Conservation (phyloP, 2,797 vertebrate species). For the Corythornis leucogaster region DNA sequence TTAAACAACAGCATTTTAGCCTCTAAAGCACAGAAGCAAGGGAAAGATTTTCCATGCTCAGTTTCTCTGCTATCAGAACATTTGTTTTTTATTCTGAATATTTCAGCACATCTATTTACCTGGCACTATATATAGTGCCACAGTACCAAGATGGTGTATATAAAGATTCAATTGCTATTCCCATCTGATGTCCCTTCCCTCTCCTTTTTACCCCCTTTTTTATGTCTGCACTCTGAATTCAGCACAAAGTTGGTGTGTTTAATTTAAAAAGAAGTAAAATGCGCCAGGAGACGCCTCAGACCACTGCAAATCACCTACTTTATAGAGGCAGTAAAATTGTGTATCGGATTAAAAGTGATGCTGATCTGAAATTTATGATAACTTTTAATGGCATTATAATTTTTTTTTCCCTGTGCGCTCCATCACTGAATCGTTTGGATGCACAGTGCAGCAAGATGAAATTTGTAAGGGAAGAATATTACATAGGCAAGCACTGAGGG, state of each 20-base stretch:
- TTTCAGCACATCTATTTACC: slow-evolving; percentile 85
- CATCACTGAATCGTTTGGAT: slow-evolving; percentile 79
- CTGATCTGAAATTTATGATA: slow-evolving; percentile 88
- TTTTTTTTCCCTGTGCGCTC: slow-evolving; percentile 78
- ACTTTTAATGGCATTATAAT: slow-evolving; percentile 90
- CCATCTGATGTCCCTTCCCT: slow-evolving; percentile 87
- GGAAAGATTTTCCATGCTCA: slow-evolving; percentile 69
- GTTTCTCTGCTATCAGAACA: slow-evolving; percentile 78
- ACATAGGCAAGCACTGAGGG: slow-evolving; percentile 59
- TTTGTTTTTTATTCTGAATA: slow-evolving; percentile 88
- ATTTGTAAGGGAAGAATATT: slow-evolving; percentile 82
- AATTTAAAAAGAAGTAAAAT: slow-evolving; percentile 88
- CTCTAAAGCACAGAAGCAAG: slow-evolving; percentile 66
- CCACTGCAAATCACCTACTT: slow-evolving; percentile 87
- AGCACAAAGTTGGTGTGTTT: slow-evolving; percentile 87
- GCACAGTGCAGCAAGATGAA: slow-evolving; percentile 81
- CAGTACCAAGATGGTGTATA: slow-evolving; percentile 84
- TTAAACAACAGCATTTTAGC: slow-evolving; percentile 80
- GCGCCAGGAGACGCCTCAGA: slow-evolving; percentile 83
- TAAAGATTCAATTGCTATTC: slow-evolving; percentile 87
- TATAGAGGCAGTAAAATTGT: slow-evolving; percentile 88
- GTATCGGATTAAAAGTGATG: slow-evolving; percentile 88
- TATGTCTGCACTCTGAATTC: slow-evolving; percentile 85
- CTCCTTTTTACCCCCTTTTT: slow-evolving; percentile 85
- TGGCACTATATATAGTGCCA: slow-evolving; percentile 83